Conservation (phyloP, 2,888 invertebrate species). For the Ophraella communa region DNA sequence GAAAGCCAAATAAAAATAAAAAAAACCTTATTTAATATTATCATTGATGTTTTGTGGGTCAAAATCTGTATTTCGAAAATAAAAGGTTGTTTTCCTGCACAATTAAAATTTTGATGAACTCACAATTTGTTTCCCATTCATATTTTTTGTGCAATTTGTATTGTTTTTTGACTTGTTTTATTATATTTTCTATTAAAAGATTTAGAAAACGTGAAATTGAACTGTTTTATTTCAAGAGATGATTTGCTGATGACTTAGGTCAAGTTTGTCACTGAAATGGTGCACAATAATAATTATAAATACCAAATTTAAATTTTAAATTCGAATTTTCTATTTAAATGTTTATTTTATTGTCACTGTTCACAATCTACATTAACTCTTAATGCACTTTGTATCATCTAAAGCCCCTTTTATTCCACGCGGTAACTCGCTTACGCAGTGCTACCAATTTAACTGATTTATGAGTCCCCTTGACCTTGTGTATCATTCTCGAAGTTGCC, state of each 20-base stretch:
- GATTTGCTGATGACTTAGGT: no score
- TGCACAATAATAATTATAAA: no score
- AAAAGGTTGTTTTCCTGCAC: constrained; percentile 13
- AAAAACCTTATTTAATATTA: not conserved
- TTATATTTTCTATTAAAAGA: constrained; percentile 38
- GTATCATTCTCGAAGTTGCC: no score
- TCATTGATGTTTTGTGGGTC: constrained; percentile 3
- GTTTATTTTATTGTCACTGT: no score
- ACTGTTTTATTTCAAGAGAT: not conserved
- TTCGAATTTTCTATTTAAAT: no score
- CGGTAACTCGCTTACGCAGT: no score
- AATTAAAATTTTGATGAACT: constrained; percentile 4
- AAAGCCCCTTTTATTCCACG: no score
- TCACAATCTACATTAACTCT: no score
- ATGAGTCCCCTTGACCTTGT: no score
- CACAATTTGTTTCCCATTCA: not conserved
- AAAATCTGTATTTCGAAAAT: constrained; percentile 14
- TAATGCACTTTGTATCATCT: no score
- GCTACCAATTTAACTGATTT: no score
- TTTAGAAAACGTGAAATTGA: not conserved
- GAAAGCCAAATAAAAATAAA: constrained; percentile 50
- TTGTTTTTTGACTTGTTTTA: constrained; percentile 32
- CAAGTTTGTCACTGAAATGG: not conserved
- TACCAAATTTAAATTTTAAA: no score
- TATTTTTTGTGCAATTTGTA: constrained; percentile 26